Percentiles rank a stretch among this genome's conserved stretches.
Conservation (phyloP, 2,113 vertebrate genomes). For the Egretta garzetta region DNA sequence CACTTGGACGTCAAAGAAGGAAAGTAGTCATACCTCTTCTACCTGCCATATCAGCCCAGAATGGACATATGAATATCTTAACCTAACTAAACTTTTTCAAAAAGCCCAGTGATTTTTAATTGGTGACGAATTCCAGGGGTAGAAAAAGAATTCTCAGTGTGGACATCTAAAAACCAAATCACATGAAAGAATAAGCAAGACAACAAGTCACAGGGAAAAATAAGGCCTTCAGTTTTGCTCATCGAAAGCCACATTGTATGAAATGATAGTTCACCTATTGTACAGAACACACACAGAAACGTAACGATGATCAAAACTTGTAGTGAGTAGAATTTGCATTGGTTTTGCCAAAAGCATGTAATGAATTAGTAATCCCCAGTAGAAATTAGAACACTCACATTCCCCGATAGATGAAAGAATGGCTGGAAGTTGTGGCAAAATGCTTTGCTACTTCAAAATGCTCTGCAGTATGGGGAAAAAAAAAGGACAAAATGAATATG, state of each 20-base stretch:
- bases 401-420: neutral
- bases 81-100: neutral
- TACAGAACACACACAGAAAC: neutral
- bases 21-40: neutral
- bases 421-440: constrained; percentile 46
- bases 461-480: neutral
- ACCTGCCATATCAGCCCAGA: neutral
- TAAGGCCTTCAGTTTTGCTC: neutral
- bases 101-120: neutral
- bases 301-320: neutral
- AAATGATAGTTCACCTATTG: neutral
- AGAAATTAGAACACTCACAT: constrained; percentile 17
- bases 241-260: neutral
- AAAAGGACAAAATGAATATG: constrained; percentile 25
- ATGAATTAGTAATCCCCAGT: constrained; percentile 45
- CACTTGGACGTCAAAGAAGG: neutral
- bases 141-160: neutral
- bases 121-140: neutral
- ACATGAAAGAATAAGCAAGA: neutral
- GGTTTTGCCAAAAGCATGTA: constrained; percentile 35
- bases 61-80: neutral
- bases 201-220: neutral
- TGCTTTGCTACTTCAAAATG: constrained; percentile 3
- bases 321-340: neutral
- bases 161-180: neutral